A percentile compares a stretch with the other conserved stretches of the same genome.
phyloP scores from a whole-genome alignment of 2,797 vertebrate genomes.

The Pseudochirops corinnae region DNA sequence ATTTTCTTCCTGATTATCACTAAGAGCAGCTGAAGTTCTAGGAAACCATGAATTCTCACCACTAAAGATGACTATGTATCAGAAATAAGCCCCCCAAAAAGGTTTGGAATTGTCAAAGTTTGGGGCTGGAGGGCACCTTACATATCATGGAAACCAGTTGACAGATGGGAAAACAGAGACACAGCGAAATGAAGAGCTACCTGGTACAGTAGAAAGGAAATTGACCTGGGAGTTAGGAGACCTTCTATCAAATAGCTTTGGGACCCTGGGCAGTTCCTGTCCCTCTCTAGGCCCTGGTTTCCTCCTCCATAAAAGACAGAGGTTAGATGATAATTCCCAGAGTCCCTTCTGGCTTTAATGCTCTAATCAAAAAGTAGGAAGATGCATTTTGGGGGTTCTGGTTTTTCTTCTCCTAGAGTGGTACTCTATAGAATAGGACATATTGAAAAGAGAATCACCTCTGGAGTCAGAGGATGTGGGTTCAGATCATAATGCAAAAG shows the following conservation, averaged over 20 bases:
- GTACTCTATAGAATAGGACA: background rate
- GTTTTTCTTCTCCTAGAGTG: background rate
- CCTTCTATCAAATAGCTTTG: background rate
- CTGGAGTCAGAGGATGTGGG: background rate
- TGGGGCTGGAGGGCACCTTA: conserved; percentile 7
- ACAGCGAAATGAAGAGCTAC: background rate
- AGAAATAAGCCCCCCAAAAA: conserved; percentile 55
- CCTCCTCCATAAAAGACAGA: background rate
- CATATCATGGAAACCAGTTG: conserved; percentile 30
- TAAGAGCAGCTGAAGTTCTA: conserved; percentile 67
- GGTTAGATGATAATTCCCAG: background rate
- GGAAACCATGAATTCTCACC: conserved; percentile 44
- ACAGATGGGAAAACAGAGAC: background rate
- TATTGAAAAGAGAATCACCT: background rate
- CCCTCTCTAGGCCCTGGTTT: background rate
- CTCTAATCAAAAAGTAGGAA: background rate
- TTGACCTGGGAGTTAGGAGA: background rate
- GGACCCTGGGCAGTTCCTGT: background rate
- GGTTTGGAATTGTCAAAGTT: conserved; percentile 41
- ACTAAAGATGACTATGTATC: conserved; percentile 67
- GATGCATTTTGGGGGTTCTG: background rate
- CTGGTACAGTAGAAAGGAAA: background rate
- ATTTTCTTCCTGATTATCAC: conserved; percentile 74
- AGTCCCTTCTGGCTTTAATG: background rate
- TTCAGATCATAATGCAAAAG: background rate